Evolutionary conservation across 2,113 vertebrate species (phyloP), one percentile per base, ranked within the genome.

Genomic region (Galeopterus variegatus): DNA sequence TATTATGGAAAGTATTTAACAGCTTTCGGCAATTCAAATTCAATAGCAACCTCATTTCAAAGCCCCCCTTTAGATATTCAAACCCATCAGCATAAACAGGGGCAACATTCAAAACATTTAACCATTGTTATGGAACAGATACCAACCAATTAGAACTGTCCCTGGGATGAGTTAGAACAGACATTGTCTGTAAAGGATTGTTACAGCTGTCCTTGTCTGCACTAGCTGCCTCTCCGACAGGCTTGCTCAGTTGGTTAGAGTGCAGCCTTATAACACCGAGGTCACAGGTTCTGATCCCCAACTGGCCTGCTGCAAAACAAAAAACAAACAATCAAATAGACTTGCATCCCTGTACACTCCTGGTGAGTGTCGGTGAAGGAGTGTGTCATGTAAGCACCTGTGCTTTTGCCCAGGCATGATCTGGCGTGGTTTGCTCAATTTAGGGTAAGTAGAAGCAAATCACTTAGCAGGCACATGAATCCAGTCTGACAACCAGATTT

Each of bases 31-130:
- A 21, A 50, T 93, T 93, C 72, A 92, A 75, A 67, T 56, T 62
- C 62, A 82, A 33, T 3, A 62, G 36, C n/a, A 70, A 79, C 45
- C 8, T 60, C n/a, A 75, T 26, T 70, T 84, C 89, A 87, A 56
- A 84, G 33, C 41, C 28, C 69, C 54, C 50, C 82, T 90, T 90
- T 72, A 90, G 36, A 21, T 95, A 65, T 26, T 72, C 54, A 87
- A 48, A 54, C 67, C 33, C 77, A 48, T 81, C 64, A 15, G n/a
- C 18, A n/a, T 31, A 45, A 81, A 56, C 14, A 72, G 21, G 8
- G 45, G 28, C 33, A 10, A 9, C 14, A 18, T 58, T 28, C 24
- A 56, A 69, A 90, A 41, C 48, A 50, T 50, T 82, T 72, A 31
- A 15, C 24, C 60, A 50, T 13, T 3, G 7, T 17, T 45, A 3